phyloP scores from a whole-genome alignment of 2,888 invertebrate species.

The Chalcis sispes region DNA sequence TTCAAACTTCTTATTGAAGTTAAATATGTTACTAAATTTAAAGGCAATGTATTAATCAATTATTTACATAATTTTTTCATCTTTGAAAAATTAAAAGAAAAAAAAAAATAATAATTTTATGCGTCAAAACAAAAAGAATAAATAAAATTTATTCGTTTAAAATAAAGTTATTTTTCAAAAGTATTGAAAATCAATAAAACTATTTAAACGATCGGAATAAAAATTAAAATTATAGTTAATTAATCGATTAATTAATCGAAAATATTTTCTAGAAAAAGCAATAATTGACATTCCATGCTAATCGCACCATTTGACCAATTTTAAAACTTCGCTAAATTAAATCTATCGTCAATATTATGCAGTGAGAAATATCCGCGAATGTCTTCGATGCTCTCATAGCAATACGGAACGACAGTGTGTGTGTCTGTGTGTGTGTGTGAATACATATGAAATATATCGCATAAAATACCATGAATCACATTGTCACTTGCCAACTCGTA shows the following conservation, averaged over 20 bases:
- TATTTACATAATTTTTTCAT: slow-evolving; percentile 42
- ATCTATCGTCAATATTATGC: slow-evolving; percentile 16
- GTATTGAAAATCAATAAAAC: too few species aligned
- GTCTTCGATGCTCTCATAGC: slow-evolving; percentile 24
- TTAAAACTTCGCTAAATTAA: slow-evolving; percentile 13
- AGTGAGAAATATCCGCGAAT: not conserved
- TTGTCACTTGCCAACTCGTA: slow-evolving; percentile 38
- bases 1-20: slow-evolving; percentile 20
- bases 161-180: slow-evolving; percentile 18
- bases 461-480: slow-evolving; percentile 46
- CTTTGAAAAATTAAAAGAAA: slow-evolving; percentile 19
- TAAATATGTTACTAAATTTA: slow-evolving; percentile 37
- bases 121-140: slow-evolving; percentile 30
- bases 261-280: slow-evolving; percentile 32
- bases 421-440: slow-evolving; percentile 3
- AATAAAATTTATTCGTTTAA: slow-evolving; percentile 21
- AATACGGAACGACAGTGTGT: slow-evolving; percentile 27
- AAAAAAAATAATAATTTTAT: not conserved
- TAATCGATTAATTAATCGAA: slow-evolving; percentile 20
- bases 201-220: too few species aligned
- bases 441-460: slow-evolving; percentile 32
- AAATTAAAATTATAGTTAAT: too few species aligned
- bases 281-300: slow-evolving; percentile 41
- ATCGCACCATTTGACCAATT: slow-evolving; percentile 34
- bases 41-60: slow-evolving; percentile 29